These are phyloP conservation scores for Chymomyza caudatula DNA, from an alignment of 2,888 invertebrate species.

Conservation along the genomic window DNA sequence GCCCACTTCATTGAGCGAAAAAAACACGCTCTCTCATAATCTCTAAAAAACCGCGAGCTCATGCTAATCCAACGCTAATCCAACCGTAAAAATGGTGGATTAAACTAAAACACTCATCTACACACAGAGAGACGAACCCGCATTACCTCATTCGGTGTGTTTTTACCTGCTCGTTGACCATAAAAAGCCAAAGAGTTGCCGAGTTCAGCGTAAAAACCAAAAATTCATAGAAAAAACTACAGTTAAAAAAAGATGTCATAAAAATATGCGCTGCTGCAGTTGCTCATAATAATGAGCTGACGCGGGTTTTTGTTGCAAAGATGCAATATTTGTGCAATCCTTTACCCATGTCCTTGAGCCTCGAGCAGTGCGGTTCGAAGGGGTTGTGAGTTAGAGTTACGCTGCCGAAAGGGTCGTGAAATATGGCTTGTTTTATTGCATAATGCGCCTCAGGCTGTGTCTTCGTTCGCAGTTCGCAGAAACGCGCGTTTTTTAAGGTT, in stretches of 20 bases:
- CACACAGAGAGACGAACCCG: neutral
- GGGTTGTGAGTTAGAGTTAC: too few species aligned
- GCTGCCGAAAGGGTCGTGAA: slow-evolving; percentile 44
- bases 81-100: slow-evolving; percentile 69
- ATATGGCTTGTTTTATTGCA: slow-evolving; percentile 55
- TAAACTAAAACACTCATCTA: slow-evolving; percentile 42
- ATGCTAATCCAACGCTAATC: slow-evolving; percentile 64
- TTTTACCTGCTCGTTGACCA: neutral
- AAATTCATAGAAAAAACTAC: slow-evolving; percentile 30
- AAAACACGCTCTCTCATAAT: slow-evolving; percentile 14
- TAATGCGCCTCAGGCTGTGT: slow-evolving; percentile 51
- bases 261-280: slow-evolving; percentile 21
- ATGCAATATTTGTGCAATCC: slow-evolving; percentile 76
- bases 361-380: slow-evolving; percentile 4
- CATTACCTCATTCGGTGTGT: neutral
- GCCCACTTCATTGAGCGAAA: too few species aligned
- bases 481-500: slow-evolving; percentile 42
- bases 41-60: slow-evolving; percentile 58
- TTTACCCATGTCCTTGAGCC: slow-evolving; percentile 61
- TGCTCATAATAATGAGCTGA: slow-evolving; percentile 9
- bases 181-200: slow-evolving; percentile 55
- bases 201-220: slow-evolving; percentile 49
- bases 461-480: neutral
- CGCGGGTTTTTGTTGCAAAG: slow-evolving; percentile 31
- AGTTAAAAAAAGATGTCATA: slow-evolving; percentile 25